Evolutionary conservation across 2,113 vertebrate genomes (phyloP), one percentile per base, ranked within the genome.

Genomic region (Pomatostomus ruficeps): DNA sequence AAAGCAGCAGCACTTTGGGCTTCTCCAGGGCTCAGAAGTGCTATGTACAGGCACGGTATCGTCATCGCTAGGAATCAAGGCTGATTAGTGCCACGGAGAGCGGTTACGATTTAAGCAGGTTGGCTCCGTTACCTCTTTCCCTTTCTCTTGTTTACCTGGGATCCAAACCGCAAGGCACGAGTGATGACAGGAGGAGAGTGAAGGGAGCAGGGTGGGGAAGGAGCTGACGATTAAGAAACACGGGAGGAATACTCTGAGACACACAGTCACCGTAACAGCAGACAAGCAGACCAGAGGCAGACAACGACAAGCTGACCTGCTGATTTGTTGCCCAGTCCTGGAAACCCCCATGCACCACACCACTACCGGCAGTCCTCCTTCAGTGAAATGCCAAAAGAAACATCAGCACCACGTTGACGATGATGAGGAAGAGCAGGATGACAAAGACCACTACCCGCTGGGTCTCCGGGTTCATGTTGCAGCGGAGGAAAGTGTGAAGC

Each of bases 401-500:
- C 98, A 99, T 99, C 75, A 99, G 99, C 97, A 99, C 98, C 92
- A 99, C 99, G 58, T 99, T 99, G 98, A 99, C 99, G 97, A 99
- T 96, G 97, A 99, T 98, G 89, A 99, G 99, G 95, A 99, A 96
- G 97, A 99, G 98, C 98, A 99, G 98, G 97, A 99, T 99, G 84
- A 99, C 91, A 95, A 99, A 99, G 89, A 99, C 99, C 96, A 99
- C 99, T 80, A 99, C 98, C 78, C 98, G 98, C 97, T 99, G 99
- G 17, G 99, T 99, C 87, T 99, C 99, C 1, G 99, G 99, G 88
- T 99, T 98, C 95, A 99, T 98, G 98, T 99, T 99, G 98, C 99
- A 99, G 96, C 98, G 98, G 83, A 99, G 98, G 96, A 99, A 95
- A 45, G 98, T 97, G 93, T 98, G 98, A 66, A 99, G 94, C 3